Base-by-base conservation (phyloP, 2,113 vertebrate genomes). In the Oncorhynchus nerka region DNA sequence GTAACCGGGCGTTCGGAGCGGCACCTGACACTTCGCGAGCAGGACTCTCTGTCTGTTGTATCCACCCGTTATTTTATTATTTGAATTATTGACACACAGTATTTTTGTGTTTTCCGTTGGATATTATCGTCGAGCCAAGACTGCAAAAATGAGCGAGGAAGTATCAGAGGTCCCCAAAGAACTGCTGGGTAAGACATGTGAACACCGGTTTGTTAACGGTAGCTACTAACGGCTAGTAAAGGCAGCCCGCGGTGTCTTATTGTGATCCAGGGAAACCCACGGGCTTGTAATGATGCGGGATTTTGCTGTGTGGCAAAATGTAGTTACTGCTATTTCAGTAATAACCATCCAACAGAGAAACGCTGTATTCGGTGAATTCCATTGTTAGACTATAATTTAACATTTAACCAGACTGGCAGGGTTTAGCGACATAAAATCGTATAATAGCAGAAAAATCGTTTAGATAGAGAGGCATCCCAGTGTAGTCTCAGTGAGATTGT, bases 101-200 rank as follows among this genome's bases (percentile, higher is more conserved):
- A 28, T 61, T 68, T 0, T 45, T 8, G 48, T 71, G 5, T 73
- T 81, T 83, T 49, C 49, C 68, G 16, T 61, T 81, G 81, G 79
- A 86, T 86, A 57, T 78, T 70, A 71, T 48, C 62, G 75, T 62
- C 71, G 51, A 65, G 62, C 39, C 15, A 61, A 11, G 15, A n/a
- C 87, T 81, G 61, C 68, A 75, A 89, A 91, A 88, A 98, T 98
- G 96, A 92, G 93, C 73, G 96, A 97, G 77, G 96, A 98, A 73
- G 91, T 90, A 91, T 90, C 94, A 71, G 95, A 96, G 83, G 93
- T 97, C 15, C 94, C 96, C 76, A 92, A 92, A 87, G 96, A 97
- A 92, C 92, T 97, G 75, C 90, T 95, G 84, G 96, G 96, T 97
- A 93, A 96, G 96, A 73, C 61, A 68, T n/a, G 30, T 7, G 66